These are phyloP conservation scores for Keiferia lycopersicella DNA, from an alignment of 2,888 invertebrate species.

Conservation along the genomic window DNA sequence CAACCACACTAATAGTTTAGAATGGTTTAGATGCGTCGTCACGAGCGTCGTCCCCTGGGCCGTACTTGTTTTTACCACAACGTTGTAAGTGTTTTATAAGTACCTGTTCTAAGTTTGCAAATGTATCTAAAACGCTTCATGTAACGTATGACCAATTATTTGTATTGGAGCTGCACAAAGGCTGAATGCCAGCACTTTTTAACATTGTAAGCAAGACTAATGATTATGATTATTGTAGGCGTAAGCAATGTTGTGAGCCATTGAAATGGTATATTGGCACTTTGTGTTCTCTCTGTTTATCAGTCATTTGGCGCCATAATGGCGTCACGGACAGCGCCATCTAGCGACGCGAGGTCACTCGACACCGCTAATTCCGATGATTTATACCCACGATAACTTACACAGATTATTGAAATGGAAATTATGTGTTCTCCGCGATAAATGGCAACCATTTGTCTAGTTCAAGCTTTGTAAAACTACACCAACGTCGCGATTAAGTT, in stretches of 20 bases:
- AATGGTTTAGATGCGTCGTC: constrained; percentile 26
- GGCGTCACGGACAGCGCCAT: constrained; percentile 27
- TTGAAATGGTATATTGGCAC: constrained; percentile 15
- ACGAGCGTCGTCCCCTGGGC: constrained; percentile 1
- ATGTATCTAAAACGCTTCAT: neutral
- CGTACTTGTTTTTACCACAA: neutral
- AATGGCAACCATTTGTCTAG: constrained; percentile 50
- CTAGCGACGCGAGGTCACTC: constrained; percentile 31
- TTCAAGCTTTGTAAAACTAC: constrained; percentile 35
- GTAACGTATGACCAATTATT: neutral
- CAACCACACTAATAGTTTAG: constrained; percentile 25
- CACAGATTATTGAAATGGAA: constrained; percentile 53
- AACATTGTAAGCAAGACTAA: constrained; percentile 4
- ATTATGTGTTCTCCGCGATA: constrained; percentile 54
- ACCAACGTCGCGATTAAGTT: constrained; percentile 29
- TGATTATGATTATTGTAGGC: constrained; percentile 5
- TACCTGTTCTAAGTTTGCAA: neutral
- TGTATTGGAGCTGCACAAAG: constrained; percentile 1
- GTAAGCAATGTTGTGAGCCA: constrained; percentile 15
- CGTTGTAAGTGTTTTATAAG: neutral
- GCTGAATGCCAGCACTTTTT: neutral
- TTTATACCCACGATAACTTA: constrained; percentile 53
- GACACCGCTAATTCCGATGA: constrained; percentile 44
- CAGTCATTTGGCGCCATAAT: constrained; percentile 30
- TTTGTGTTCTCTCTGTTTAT: constrained; percentile 25